Conservation (phyloP, 2,888 invertebrate genomes). For the Ethmia dodecea region DNA sequence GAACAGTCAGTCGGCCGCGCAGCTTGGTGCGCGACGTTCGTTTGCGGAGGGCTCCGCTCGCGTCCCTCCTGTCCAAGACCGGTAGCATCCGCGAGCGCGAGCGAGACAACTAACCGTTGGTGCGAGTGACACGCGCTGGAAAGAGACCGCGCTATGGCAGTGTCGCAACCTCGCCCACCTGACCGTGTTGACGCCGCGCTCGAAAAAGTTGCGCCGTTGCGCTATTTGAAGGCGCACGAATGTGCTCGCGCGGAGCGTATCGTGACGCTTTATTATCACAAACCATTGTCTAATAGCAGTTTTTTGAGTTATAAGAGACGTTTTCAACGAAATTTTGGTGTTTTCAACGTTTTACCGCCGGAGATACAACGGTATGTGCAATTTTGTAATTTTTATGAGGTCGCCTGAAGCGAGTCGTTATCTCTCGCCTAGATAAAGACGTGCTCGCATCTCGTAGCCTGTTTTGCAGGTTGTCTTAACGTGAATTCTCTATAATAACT, state of each 20-base stretch:
- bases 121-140: constrained; percentile 33
- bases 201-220: constrained; percentile 77
- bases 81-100: constrained; percentile 42
- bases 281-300: constrained; percentile 47
- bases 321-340: constrained; percentile 32
- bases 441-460: constrained; percentile 30
- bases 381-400: constrained; percentile 26
- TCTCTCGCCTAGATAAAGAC: constrained; percentile 45
- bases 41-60: constrained; percentile 58
- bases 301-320: constrained; percentile 41
- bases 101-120: constrained; percentile 39
- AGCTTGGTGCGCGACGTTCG: constrained; percentile 75
- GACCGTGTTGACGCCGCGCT: constrained; percentile 77
- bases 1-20: constrained; percentile 73
- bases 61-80: constrained; percentile 42
- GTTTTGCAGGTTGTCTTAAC: constrained; percentile 26
- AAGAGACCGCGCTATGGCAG: constrained; percentile 59
- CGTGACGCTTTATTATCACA: constrained; percentile 64
- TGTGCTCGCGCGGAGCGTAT: constrained; percentile 60
- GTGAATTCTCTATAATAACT: constrained; percentile 32
- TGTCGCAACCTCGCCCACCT: constrained; percentile 78
- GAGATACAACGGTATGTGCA: constrained; percentile 50
- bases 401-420: constrained; percentile 39
- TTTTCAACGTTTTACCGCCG: constrained; percentile 26
- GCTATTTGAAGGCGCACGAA: constrained; percentile 76